Base-by-base conservation (phyloP, 2,888 invertebrate genomes). In the Alsophila aescularia region DNA sequence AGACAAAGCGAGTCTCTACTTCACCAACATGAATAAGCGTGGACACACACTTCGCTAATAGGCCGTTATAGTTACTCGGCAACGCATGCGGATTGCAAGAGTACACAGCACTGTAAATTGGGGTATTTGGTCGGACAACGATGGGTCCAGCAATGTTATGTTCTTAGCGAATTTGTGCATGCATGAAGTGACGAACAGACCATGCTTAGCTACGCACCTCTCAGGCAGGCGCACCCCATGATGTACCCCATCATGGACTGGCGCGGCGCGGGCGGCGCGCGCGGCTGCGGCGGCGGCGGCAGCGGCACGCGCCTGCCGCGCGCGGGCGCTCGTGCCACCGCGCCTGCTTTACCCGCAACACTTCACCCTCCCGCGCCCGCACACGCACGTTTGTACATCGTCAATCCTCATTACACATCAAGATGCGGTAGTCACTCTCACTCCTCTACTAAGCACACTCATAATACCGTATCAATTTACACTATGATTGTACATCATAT, bases 141-240 rank as follows among this genome's bases (percentile, higher is more conserved):
- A 24, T 24, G 24, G 24, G 7, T 24, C 7, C 7, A 24, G 24
- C 24, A 1, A 24, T 8, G 24, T 24, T 7, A 1, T 24, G 5
- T 24, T 24, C 1, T 24, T 5, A 18, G 18, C 18, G 5, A 18
- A 18, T 18, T 18, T 18, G 18, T 8, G 24, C 24, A 5, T 24
- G 24, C 18, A 24, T 7, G 24, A 24, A 24, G 24, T 24, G 24
- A 24, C 24, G 5, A 24, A 24, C 7, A 5, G 24, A 24, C 1
- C 24, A 24, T 24, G 29, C 4, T n/a, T 29, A n/a, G 29, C 10
- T 35, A 52, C 57, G 18, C 72, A 96, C 96, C 96, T 96, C 96
- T 96, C 92, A 97, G 94, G 93, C 96, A 97, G 92, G 96, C 96
- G 93, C 96, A 97, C 90, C 96, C 96, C 97, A 96, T 96, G 93